Base-by-base conservation (phyloP, 2,113 vertebrate species). In the Chaetodon trifascialis region DNA sequence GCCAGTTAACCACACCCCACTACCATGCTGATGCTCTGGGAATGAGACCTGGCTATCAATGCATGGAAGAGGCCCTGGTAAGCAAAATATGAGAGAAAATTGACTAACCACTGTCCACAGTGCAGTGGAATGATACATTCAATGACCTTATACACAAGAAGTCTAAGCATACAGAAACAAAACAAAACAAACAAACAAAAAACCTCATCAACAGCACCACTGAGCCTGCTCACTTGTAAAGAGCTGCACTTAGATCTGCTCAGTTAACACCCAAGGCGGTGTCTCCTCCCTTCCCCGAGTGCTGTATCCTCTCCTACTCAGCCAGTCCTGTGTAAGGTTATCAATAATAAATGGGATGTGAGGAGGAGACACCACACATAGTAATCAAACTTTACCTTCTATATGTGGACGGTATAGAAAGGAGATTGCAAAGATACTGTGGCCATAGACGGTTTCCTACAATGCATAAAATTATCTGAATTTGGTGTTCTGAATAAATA, bases 271-370 rank as follows among this genome's bases (percentile, higher is more conserved):
- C 49, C 44, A 52, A 49, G 60, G 64, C 71, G 5, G 62, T 6
- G 11, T 74, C 51, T 67, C 60, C 49, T 67, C 52, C 40, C 42
- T 17, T 49, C 19, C 51, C 34, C 1, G 8, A 66, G 44, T 42
- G 11, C 70, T 63, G 25, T 75, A 62, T 69, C 63, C 65, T 67
- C 79, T 62, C 47, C 65, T 74, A 75, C 76, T 85, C 55, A 71
- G 67, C 8, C 79, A 40, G 68, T 64, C 34, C 80, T 84, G 67
- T 70, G 69, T 82, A 66, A 88, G 86, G 81, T 82, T 86, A 82
- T 86, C 89, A 80, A 86, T 88, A 85, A 83, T 87, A 76, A 88
- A 80, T 84, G 79, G 83, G 79, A 77, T 80, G 65, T 75, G 76
- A 69, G 68, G 55, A 76, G 77, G 76, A 85, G 84, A 80, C 81